phyloP scores from a whole-genome alignment of 2,797 vertebrate species.

The Pogonophryne albipinna region DNA sequence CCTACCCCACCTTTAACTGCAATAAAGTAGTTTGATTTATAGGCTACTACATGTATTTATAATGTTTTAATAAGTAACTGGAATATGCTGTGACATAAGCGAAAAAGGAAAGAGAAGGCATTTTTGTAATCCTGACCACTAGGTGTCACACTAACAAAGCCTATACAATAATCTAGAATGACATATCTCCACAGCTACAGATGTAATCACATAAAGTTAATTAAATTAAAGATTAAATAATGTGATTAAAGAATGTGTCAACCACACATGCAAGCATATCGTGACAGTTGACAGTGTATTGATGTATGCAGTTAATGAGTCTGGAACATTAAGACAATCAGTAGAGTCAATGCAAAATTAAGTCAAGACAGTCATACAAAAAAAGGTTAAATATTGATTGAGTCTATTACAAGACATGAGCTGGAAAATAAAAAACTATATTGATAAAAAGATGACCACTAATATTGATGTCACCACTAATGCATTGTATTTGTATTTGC shows the following conservation, averaged over 20 bases:
- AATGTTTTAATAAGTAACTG: not conserved
- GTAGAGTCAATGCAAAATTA: no score
- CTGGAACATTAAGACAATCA: not conserved
- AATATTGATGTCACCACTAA: no score
- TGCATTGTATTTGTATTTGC: no score
- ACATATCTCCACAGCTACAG: not conserved
- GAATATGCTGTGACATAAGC: not conserved
- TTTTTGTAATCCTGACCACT: conserved; percentile 25
- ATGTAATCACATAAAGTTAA: no score
- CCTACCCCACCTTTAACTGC: no score
- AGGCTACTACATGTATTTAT: not conserved
- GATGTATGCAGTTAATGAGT: no score
- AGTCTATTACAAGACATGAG: not conserved
- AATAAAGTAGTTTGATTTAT: not conserved
- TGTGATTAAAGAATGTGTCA: no score
- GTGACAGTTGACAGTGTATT: no score
- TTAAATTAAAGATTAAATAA: no score
- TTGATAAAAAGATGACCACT: not conserved
- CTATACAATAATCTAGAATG: not conserved
- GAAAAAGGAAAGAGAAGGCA: no score
- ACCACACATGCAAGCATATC: no score
- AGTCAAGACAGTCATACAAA: not conserved
- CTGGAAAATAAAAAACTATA: not conserved
- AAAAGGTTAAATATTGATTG: not conserved
- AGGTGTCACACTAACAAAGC: conserved; percentile 35